phyloP scores from a whole-genome alignment of 2,113 vertebrate genomes.

The Mesocricetus auratus region DNA sequence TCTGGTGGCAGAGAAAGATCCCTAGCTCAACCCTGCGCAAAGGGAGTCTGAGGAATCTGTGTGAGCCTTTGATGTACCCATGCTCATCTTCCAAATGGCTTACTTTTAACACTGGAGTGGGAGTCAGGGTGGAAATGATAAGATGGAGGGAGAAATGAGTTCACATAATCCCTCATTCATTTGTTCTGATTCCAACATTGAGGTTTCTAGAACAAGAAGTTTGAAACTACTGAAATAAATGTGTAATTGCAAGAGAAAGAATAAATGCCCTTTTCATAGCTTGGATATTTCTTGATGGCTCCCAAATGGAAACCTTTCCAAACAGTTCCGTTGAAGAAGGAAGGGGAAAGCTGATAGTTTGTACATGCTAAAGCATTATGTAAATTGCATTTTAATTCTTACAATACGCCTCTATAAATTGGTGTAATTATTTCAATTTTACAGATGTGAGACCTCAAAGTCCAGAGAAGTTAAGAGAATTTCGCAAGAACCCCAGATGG shows the following conservation, averaged over 20 bases:
- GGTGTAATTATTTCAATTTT: slow-evolving; percentile 43
- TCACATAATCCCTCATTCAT: slow-evolving; percentile 60
- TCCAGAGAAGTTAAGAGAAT: slow-evolving; percentile 1
- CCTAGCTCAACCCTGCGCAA: neutral
- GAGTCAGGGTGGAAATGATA: slow-evolving; percentile 10
- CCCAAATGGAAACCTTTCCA: slow-evolving; percentile 33
- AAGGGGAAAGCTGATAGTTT: neutral
- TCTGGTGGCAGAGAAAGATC: neutral
- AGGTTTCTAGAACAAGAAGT: slow-evolving; percentile 30
- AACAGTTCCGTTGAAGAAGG: neutral
- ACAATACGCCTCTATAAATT: neutral
- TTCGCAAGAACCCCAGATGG: slow-evolving; percentile 3
- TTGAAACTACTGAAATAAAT: slow-evolving; percentile 60
- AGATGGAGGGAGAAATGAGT: slow-evolving; percentile 28
- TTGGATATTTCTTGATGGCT: slow-evolving; percentile 42
- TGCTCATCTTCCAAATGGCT: neutral
- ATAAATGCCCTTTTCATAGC: neutral
- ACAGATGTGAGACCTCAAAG: slow-evolving; percentile 35
- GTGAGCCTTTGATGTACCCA: slow-evolving; percentile 14
- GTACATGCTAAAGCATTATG: neutral
- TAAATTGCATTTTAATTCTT: slow-evolving; percentile 32
- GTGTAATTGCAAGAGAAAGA: slow-evolving; percentile 45
- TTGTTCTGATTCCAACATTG: slow-evolving; percentile 67
- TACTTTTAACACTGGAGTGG: slow-evolving; percentile 39
- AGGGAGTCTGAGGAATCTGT: neutral